A percentile compares a stretch with the other conserved stretches of the same genome.
Conservation (phyloP, 2,113 vertebrate genomes). For the Chaetorhynchus papuensis region DNA sequence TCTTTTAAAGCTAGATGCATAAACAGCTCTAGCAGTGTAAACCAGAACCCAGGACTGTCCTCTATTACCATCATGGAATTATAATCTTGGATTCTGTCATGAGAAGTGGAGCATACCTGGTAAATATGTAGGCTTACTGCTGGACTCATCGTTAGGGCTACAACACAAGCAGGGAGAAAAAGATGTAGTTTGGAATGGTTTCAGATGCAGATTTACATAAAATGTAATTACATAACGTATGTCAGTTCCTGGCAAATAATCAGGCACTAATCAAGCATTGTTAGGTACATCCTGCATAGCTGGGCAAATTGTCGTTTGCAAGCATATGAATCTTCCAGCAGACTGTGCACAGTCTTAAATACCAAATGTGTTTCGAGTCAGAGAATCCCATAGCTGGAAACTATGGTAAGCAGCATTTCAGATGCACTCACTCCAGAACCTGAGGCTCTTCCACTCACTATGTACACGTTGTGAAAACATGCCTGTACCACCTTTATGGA, state of each 20-base stretch:
- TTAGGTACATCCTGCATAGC: background rate
- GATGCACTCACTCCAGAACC: background rate
- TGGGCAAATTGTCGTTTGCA: background rate
- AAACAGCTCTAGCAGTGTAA: background rate
- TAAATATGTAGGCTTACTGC: background rate
- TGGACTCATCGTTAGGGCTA: background rate
- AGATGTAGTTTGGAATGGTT: background rate
- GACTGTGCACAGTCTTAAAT: background rate
- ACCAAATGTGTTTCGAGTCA: background rate
- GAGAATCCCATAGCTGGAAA: background rate
- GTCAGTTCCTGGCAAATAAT: background rate
- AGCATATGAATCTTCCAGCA: background rate
- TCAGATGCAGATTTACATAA: background rate
- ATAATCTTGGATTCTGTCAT: background rate
- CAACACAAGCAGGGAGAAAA: background rate
- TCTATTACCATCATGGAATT: background rate
- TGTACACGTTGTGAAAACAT: background rate
- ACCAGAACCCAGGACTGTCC: background rate
- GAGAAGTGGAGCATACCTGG: background rate
- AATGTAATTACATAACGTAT: rapidly evolving
- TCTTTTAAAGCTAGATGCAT: background rate
- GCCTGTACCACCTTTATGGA: background rate
- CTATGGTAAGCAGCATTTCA: background rate
- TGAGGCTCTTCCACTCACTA: background rate
- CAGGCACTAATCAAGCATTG: background rate